phyloP scores from a whole-genome alignment of 2,113 vertebrate species.

The Toxotes chatareus region DNA sequence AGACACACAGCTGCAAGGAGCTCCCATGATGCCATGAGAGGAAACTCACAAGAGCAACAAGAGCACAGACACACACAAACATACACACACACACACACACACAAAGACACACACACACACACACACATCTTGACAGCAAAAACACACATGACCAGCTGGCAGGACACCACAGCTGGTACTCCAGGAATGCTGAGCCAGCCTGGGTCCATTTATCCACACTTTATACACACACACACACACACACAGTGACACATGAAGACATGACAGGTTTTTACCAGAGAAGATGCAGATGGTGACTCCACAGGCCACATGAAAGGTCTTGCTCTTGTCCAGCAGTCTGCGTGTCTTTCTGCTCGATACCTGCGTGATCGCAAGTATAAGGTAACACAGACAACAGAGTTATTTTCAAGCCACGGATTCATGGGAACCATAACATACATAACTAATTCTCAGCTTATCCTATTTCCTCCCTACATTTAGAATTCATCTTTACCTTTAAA shows the following conservation, averaged over 20 bases:
- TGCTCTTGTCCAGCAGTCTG: conserved; percentile 92
- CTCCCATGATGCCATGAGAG: conserved; percentile 65
- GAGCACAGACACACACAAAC: conserved; percentile 9
- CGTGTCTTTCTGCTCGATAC: conserved; percentile 90
- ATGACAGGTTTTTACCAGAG: conserved; percentile 85
- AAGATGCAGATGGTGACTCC: conserved; percentile 92
- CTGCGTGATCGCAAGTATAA: conserved; percentile 71
- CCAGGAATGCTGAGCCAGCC: conserved; percentile 60
- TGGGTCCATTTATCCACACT: conserved; percentile 43
- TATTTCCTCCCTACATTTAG: background rate
- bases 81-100: conserved; percentile 22
- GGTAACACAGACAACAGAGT: conserved; percentile 6
- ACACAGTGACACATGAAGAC: conserved; percentile 26
- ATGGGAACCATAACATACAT: background rate
- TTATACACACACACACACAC: conserved; percentile 18
- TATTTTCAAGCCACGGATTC: background rate
- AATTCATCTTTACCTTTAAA: background rate
- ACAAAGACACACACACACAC: conserved; percentile 22
- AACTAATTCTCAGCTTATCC: background rate
- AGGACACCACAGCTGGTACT: conserved; percentile 56
- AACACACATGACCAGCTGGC: conserved; percentile 54
- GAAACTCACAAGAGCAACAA: conserved; percentile 40
- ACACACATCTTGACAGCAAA: conserved; percentile 29
- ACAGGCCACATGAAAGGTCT: conserved; percentile 92
- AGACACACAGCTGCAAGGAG: conserved; percentile 41